Evolutionary conservation across 2,113 vertebrate genomes (phyloP).

Genomic region (Probosciger aterrimus): DNA sequence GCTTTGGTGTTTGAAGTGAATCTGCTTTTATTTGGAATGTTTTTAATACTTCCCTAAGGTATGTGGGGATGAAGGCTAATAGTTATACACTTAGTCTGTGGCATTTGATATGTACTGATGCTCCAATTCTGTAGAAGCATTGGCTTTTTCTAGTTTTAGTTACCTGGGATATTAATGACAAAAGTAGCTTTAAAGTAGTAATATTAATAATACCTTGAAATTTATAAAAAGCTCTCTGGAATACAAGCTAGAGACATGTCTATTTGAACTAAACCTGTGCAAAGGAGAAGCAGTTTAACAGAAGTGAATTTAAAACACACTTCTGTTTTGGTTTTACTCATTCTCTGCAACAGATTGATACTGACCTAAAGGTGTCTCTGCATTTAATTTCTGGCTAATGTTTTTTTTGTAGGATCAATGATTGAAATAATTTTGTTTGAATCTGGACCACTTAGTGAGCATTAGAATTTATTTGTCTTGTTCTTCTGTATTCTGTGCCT

Average conservation of each 20-base stretch:
- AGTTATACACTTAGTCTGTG: not conserved
- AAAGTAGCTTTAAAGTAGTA: not conserved
- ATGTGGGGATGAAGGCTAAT: not conserved
- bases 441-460: not conserved
- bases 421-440: not conserved
- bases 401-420: not conserved
- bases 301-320: not conserved
- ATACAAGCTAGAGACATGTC: not conserved
- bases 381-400: not conserved
- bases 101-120: not conserved
- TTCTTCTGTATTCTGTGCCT: not conserved
- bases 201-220: not conserved
- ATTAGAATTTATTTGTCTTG: not conserved
- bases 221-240: not conserved
- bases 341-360: not conserved
- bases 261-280: not conserved
- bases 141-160: not conserved
- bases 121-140: not conserved
- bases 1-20: not conserved
- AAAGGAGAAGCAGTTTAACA: not conserved
- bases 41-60: not conserved
- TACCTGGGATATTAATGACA: not conserved
- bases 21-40: not conserved
- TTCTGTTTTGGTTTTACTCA: not conserved
- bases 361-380: not conserved